Conservation (phyloP, 2,888 invertebrate species). For the Cinara cedri region DNA sequence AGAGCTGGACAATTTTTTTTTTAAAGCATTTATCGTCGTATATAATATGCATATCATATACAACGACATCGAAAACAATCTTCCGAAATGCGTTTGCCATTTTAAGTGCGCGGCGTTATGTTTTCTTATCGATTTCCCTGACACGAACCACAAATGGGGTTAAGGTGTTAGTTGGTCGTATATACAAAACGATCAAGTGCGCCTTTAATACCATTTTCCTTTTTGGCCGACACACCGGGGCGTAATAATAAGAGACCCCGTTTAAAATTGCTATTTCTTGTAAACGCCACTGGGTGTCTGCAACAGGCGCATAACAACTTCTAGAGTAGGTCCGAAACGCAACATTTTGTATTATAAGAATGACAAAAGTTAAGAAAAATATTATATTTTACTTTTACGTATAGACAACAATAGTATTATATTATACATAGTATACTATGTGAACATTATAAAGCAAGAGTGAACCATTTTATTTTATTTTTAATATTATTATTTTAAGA, state of each 20-base stretch:
- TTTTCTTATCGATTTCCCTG: constrained; percentile 34
- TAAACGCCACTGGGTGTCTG: constrained; percentile 45
- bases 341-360: constrained; percentile 29
- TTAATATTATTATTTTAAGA: no score
- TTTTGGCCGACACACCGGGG: constrained; percentile 41
- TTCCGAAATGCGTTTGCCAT: constrained; percentile 22
- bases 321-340: neutral
- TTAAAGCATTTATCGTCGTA: no score
- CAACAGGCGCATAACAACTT: neutral
- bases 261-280: constrained; percentile 50
- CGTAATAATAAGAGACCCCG: constrained; percentile 8
- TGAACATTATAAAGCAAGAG: no score
- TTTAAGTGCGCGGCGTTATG: neutral
- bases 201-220: constrained; percentile 53
- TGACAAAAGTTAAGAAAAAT: neutral
- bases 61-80: constrained; percentile 6
- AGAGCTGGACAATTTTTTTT: no score
- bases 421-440: no score
- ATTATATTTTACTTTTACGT: no score
- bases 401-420: no score
- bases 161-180: constrained; percentile 52
- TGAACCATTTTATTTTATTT: no score
- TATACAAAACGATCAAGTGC: constrained; percentile 12
- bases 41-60: no score
- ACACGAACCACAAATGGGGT: constrained; percentile 36